Conservation (phyloP, 2,113 vertebrate genomes). For the Ptilonorhynchus violaceus region DNA sequence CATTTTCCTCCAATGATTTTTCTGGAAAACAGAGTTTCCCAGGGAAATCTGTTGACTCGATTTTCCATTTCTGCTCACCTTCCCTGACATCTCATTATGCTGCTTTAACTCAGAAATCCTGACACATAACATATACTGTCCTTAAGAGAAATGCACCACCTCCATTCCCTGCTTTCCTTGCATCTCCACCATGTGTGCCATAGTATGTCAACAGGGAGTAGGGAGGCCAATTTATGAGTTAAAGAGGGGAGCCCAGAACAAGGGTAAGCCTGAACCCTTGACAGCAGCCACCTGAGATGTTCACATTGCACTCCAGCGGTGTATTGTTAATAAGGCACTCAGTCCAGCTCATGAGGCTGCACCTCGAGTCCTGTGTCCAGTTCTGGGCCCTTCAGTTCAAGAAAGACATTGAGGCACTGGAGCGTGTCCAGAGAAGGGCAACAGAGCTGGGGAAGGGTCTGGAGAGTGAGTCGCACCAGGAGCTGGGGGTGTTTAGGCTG, state of each 20-base stretch:
- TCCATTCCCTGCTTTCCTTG: background rate
- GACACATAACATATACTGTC: background rate
- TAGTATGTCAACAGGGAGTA: background rate
- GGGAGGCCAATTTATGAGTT: background rate
- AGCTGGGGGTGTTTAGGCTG: background rate
- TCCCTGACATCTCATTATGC: background rate
- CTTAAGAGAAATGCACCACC: background rate
- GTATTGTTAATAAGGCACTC: background rate
- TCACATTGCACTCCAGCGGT: accelerated
- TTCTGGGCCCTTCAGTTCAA: background rate
- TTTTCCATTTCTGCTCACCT: background rate
- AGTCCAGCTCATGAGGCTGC: background rate
- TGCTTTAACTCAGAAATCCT: background rate
- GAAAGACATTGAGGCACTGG: background rate
- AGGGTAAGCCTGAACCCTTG: background rate
- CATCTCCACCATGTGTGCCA: background rate
- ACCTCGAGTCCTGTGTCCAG: background rate
- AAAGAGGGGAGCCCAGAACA: accelerated
- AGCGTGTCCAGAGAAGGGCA: background rate
- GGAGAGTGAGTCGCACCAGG: background rate
- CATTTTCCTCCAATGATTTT: background rate
- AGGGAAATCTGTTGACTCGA: background rate
- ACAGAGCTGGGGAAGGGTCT: background rate
- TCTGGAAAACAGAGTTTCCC: slow-evolving; percentile 15
- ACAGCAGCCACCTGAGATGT: background rate